phyloP scores from a whole-genome alignment of 2,113 vertebrate species.

The Podocnemis expansa region DNA sequence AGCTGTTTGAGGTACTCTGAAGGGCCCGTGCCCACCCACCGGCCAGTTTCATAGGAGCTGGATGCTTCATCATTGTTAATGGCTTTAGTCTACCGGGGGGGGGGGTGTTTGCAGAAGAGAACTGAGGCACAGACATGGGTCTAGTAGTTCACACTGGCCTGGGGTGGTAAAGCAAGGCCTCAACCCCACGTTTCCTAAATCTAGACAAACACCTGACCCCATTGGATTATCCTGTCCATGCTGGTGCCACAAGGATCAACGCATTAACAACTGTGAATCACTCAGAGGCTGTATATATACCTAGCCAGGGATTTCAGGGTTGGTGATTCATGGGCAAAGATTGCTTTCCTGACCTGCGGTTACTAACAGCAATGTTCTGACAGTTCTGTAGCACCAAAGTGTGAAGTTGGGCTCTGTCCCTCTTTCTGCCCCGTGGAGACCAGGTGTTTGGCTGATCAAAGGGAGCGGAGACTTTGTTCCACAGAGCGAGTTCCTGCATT shows the following conservation, averaged over 20 bases:
- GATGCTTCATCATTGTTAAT: not conserved
- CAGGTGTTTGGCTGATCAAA: slow-evolving; percentile 23
- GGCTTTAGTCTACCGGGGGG: not conserved
- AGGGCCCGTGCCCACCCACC: accelerated
- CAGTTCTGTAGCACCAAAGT: not conserved
- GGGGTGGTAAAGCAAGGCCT: not conserved
- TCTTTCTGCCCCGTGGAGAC: not conserved
- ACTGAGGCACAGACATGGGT: not conserved
- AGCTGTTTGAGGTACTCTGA: not conserved
- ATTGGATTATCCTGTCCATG: not conserved
- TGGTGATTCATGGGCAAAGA: not conserved
- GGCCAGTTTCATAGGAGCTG: accelerated
- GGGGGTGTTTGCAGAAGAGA: not conserved
- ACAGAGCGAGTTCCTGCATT: not conserved
- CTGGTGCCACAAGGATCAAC: not conserved
- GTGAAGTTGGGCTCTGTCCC: not conserved
- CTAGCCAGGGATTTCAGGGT: not conserved
- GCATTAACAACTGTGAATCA: accelerated
- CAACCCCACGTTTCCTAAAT: not conserved
- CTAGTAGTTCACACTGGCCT: not conserved
- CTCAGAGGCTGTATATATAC: not conserved
- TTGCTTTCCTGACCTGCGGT: accelerated
- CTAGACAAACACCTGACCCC: not conserved
- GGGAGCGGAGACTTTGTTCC: not conserved
- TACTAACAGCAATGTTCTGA: not conserved